Evolutionary conservation across 2,888 invertebrate genomes (phyloP), one percentile per base, ranked within the genome.

Genomic region (Masnerella sp.): DNA sequence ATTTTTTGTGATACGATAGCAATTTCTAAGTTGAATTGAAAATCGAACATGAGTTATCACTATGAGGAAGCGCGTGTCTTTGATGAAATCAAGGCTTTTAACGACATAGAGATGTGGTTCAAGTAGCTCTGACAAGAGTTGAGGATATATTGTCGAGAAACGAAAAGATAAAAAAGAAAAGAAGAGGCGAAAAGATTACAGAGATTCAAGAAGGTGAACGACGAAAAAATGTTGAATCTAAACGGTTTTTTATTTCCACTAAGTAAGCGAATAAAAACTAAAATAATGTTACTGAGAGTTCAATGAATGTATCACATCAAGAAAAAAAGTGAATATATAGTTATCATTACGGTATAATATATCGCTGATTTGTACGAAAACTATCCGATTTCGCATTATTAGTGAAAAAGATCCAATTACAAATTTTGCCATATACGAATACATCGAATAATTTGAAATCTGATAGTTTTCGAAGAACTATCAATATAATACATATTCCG

Each of bases 41-140:
- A 59, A 54, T 61, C 47, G 62, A 70, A 56, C 62, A 58, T 36
- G 64, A 70, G 56, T 64, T 64, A 58, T 64, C 70, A 45, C 56
- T 56, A 56, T 51, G 32, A 28, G 40, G 36, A 30, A 52, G 58
- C 59, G 58, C 64, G 64, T 71, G 71, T 52, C 64, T 71, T 71
- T 64, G 71, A 71, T 71, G 71, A 71, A 58, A 71, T 71, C 71
- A 59, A 71, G 58, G 62, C 64, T 71, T 64, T 71, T 64, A 64
- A 71, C 64, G 64, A 65, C 64, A 43, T 59, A 52, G 71, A 49
- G 64, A 64, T 58, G 56, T 71, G 64, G 52, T 47, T 71, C 64
- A 59, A 72, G 67, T 54, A 61, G 72, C 56, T 52, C 32, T 54
- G 54, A 56, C 54, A 52, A 59, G 59, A 65, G 45, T 17, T 36